Evolutionary conservation across 2,888 invertebrate genomes (phyloP), one percentile per base, ranked within the genome.

Genomic region (Stenurella melanura): DNA sequence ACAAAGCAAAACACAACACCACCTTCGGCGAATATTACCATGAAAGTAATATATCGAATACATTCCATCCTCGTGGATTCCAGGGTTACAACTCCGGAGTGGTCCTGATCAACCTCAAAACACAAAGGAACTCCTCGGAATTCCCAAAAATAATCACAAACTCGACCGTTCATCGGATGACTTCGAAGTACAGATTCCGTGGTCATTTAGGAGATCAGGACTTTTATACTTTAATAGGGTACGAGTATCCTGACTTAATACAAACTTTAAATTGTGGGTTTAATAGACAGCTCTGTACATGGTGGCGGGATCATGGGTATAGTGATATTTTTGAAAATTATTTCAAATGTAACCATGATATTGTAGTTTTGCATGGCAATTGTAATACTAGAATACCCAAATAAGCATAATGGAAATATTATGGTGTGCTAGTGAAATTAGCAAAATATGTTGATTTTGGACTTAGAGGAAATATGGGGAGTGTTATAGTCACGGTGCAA

Each of bases 1-100:
- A 95, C 75, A 92, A 95, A 82, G 89, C 89, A 30, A 91, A 92
- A 80, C 91, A 94, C 86, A 93, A 93, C 10, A 91, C 91, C 5
- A 90, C 89, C 34, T 93, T 94, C 80, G 90, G 90, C 18, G 89
- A 89, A 66, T 89, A 84, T 80, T 88, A 89, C 73, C 90, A 91
- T 12, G 89, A 90, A 0, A 83, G 89, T 56, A 82, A 84, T 19
- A 81, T 85, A 15, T 78, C 83, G 1, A 80, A 82, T 54, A 68
- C 74, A 30, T 70, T 77, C 12, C 89, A 90, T 78, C 88, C 88
- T 0, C 88, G 87, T 10, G 94, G 93, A 2, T 93, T 92, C 85
- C 94, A 95, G n/a, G 96, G 96, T 1, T 93, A 94, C 83, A 96
- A 96, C 89, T 95, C 95, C 81, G 96, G 96, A 7, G 94, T 96